These are phyloP conservation scores for Fringilla coelebs DNA, from an alignment of 2,797 vertebrate genomes.

Conservation along the genomic window DNA sequence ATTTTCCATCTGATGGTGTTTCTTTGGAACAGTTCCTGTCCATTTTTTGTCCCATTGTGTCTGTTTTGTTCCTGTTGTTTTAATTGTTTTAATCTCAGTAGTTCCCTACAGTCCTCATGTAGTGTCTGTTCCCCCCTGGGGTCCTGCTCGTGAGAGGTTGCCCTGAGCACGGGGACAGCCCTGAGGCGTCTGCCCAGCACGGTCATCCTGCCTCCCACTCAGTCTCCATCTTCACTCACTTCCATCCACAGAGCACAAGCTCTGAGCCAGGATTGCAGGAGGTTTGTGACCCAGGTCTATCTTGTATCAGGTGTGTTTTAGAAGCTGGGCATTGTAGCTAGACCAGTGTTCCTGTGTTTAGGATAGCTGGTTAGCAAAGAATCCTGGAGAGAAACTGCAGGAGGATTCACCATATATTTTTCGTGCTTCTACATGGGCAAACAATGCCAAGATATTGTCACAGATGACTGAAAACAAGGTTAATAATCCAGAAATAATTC, in stretches of 20 bases:
- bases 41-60: conserved; percentile 61
- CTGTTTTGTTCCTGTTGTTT: conserved; percentile 48
- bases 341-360: background rate
- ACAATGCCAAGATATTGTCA: background rate
- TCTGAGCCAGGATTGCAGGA: background rate
- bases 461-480: background rate
- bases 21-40: conserved; percentile 70
- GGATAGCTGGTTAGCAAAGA: background rate
- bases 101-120: conserved; percentile 15
- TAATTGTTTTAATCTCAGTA: conserved; percentile 39
- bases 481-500: background rate
- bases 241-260: background rate
- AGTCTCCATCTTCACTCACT: background rate
- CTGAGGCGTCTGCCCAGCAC: background rate
- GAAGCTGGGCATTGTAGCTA: background rate
- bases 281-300: background rate
- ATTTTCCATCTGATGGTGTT: conserved; percentile 71
- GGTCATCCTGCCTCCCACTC: background rate
- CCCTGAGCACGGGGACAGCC: background rate
- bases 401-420: background rate
- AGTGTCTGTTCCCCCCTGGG: conserved; percentile 35
- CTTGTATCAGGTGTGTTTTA: background rate
- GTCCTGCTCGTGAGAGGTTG: background rate
- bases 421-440: background rate
- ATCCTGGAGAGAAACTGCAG: background rate